A percentile compares a stretch with the other conserved stretches of the same genome.
These are phyloP conservation scores for Gymnocypris eckloni DNA, from an alignment of 2,797 vertebrate genomes.

Conservation along the genomic window DNA sequence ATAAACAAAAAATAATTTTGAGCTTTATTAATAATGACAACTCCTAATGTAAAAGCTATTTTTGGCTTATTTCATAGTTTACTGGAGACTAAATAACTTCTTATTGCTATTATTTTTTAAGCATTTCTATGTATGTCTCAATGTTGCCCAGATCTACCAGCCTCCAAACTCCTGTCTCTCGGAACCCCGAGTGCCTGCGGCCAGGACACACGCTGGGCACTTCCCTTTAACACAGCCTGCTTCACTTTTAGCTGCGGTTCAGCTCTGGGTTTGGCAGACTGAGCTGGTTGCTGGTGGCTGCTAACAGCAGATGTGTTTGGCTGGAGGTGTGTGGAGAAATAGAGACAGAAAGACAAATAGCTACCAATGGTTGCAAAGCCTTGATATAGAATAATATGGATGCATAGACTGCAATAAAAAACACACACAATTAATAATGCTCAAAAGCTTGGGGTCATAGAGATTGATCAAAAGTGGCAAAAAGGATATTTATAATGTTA, in stretches of 20 bases:
- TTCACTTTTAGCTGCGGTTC: constrained; percentile 54
- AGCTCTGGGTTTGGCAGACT: constrained; percentile 46
- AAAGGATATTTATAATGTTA: background rate
- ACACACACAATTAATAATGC: background rate
- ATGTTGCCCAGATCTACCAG: background rate
- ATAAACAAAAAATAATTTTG: background rate
- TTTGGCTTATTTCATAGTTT: background rate
- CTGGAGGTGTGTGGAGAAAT: constrained; percentile 7
- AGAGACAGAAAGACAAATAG: background rate
- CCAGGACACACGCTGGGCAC: constrained; percentile 44
- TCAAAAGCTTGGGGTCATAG: background rate
- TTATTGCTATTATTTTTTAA: background rate
- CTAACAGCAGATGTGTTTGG: constrained; percentile 43
- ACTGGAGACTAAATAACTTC: background rate
- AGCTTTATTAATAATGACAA: constrained; percentile 3
- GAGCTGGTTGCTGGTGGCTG: constrained; percentile 26
- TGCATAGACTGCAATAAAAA: background rate
- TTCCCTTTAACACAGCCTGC: constrained; percentile 47
- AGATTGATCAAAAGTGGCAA: background rate
- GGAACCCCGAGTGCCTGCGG: constrained; percentile 2
- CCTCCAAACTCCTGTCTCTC: background rate
- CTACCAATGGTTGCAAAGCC: background rate
- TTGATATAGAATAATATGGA: background rate
- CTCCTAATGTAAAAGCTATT: background rate
- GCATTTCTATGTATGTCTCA: background rate